Evolutionary conservation across 2,888 invertebrate genomes (phyloP).

Genomic region (Hyles lineata): DNA sequence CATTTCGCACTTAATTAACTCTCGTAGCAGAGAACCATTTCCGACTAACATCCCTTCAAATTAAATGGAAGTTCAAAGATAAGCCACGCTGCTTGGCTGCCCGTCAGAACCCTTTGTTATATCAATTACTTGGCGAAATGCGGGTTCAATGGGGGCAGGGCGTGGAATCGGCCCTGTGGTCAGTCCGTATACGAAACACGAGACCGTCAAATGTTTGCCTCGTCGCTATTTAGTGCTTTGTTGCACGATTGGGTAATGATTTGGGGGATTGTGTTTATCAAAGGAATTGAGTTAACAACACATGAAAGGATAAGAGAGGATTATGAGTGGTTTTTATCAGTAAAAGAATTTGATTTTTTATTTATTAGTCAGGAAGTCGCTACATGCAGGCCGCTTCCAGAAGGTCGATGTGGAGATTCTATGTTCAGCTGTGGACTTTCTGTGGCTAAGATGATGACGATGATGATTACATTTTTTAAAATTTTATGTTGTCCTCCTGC

Average conservation of each 20-base stretch:
- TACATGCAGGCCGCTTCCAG: too few species aligned
- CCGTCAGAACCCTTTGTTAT: slow-evolving; percentile 20
- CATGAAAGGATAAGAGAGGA: background rate
- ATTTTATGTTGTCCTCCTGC: too few species aligned
- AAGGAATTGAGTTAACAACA: background rate
- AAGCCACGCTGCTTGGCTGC: slow-evolving; percentile 10
- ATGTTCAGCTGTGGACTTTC: too few species aligned
- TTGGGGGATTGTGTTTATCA: background rate
- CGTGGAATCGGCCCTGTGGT: background rate
- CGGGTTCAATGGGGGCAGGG: slow-evolving; percentile 8
- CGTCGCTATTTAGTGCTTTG: slow-evolving; percentile 4
- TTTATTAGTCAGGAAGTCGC: too few species aligned
- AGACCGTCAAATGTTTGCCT: slow-evolving; percentile 1
- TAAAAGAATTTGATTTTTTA: too few species aligned
- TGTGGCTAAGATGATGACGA: too few species aligned
- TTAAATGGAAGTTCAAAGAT: slow-evolving; percentile 26
- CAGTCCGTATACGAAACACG: background rate
- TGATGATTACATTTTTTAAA: too few species aligned
- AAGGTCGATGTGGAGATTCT: too few species aligned
- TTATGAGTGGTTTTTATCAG: too few species aligned
- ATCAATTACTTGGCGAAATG: slow-evolving; percentile 16
- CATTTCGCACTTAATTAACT: slow-evolving; percentile 16
- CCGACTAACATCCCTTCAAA: slow-evolving; percentile 20
- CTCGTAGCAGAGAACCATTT: background rate
- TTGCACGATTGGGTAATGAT: background rate